A percentile compares a stretch with the other conserved stretches of the same genome.
Evolutionary conservation across 2,888 invertebrate species (phyloP).

Genomic region (Drosophila longiperda): DNA sequence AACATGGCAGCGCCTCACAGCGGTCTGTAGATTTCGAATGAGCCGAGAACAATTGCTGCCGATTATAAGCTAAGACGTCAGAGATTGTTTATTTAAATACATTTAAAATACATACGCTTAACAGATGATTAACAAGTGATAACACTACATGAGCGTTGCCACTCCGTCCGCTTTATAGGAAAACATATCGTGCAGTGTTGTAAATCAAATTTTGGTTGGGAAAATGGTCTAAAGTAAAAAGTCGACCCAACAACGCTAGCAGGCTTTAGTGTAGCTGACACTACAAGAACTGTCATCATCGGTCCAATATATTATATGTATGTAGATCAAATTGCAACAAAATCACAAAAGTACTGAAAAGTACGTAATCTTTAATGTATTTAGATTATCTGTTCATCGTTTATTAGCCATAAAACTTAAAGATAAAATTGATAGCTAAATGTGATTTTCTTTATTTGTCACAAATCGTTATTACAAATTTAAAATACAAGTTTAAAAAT

Average conservation of each 20-base stretch:
- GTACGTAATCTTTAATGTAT: no score
- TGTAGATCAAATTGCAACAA: background rate
- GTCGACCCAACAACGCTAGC: background rate
- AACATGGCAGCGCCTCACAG: constrained; percentile 33
- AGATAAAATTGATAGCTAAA: background rate
- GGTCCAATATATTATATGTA: background rate
- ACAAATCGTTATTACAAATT: no score
- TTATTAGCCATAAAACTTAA: background rate
- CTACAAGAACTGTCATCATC: background rate
- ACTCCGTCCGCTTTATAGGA: background rate
- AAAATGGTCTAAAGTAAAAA: background rate
- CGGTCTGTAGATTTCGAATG: background rate
- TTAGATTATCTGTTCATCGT: no score
- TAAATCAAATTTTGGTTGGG: background rate
- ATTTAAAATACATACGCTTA: background rate
- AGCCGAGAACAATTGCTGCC: constrained; percentile 1
- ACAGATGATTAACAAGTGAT: background rate
- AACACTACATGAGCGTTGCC: background rate
- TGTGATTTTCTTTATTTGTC: background rate
- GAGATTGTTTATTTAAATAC: constrained; percentile 2
- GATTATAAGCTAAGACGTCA: background rate
- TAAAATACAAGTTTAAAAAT: no score
- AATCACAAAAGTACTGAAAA: no score
- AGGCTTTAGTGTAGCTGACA: background rate
- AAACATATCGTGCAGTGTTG: background rate